These are phyloP conservation scores for Agrotis segetum DNA, from an alignment of 2,888 invertebrate genomes.

Conservation along the genomic window DNA sequence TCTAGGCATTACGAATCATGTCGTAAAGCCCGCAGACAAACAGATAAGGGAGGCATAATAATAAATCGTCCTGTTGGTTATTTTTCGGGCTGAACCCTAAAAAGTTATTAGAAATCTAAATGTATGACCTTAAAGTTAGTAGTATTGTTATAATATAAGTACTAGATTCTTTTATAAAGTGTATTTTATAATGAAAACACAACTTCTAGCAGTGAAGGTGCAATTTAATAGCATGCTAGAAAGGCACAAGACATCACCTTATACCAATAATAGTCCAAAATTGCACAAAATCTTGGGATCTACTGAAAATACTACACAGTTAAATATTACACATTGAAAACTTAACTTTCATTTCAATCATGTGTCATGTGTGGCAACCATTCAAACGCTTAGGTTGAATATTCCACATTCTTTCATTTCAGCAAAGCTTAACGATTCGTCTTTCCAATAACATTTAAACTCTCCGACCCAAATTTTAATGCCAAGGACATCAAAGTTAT, in stretches of 20 bases:
- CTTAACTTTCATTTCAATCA: not conserved
- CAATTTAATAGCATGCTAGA: not conserved
- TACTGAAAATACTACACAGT: not conserved
- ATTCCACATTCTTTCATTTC: constrained; percentile 23
- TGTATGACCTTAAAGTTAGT: no score
- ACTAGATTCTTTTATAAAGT: no score
- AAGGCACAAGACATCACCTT: not conserved
- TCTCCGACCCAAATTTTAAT: constrained; percentile 55
- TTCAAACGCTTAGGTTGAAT: not conserved
- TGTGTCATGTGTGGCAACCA: not conserved
- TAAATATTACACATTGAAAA: not conserved
- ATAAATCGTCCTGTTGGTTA: no score
- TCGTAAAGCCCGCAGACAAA: no score
- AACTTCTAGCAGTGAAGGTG: no score
- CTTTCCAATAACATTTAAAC: constrained; percentile 57
- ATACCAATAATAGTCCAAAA: not conserved
- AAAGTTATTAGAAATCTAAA: no score
- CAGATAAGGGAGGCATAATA: no score
- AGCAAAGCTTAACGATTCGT: constrained; percentile 15
- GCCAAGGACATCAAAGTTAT: constrained; percentile 76
- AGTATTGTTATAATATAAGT: no score
- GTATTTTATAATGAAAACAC: no score
- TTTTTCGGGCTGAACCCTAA: no score
- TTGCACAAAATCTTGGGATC: not conserved
- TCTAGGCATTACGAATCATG: no score